Evolutionary conservation across 2,113 vertebrate genomes (phyloP).

Genomic region (Cnemophilus loriae): DNA sequence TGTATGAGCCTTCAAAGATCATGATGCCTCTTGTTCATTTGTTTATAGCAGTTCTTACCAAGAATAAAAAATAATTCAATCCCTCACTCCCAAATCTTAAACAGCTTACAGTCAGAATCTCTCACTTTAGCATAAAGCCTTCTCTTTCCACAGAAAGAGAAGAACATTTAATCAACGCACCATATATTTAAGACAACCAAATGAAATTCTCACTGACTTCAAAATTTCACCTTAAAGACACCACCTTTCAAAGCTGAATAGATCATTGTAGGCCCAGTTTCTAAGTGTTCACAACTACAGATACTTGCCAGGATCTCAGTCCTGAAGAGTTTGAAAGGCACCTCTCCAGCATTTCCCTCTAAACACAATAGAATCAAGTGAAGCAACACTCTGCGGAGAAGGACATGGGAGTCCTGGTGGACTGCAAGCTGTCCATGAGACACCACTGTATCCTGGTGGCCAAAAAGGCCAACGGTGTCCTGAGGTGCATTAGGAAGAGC

Average conservation of each 20-base stretch:
- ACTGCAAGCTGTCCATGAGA: not conserved
- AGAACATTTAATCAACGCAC: not conserved
- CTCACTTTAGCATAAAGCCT: not conserved
- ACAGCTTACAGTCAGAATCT: not conserved
- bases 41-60: not conserved
- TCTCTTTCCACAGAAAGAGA: not conserved
- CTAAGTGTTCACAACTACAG: not conserved
- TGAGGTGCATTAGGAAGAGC: not conserved
- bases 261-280: not conserved
- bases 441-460: not conserved
- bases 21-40: not conserved
- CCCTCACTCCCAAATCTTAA: not conserved
- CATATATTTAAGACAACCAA: not conserved
- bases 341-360: not conserved
- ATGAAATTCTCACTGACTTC: not conserved
- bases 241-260: not conserved
- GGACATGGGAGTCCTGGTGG: not conserved
- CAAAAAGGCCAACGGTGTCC: fast-evolving
- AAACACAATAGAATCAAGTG: not conserved
- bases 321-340: not conserved
- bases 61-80: not conserved
- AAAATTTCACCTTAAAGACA: not conserved
- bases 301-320: not conserved
- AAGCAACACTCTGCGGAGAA: not conserved
- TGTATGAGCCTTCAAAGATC: not conserved